phyloP scores from a whole-genome alignment of 2,888 invertebrate genomes.

The Netelia melanura region DNA sequence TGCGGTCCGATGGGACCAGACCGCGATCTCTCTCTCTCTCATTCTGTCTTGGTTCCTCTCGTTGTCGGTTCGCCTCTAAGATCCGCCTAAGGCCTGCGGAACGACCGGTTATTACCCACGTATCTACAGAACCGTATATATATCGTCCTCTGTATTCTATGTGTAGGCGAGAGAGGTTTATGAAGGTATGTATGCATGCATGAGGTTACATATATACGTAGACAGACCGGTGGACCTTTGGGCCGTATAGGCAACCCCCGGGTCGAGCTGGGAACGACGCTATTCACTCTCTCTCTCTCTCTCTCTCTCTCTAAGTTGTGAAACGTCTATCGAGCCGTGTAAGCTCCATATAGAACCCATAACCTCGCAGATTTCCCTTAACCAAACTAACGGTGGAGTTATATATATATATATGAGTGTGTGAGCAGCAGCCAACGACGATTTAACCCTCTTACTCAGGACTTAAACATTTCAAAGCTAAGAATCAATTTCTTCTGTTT shows the following conservation, averaged over 20 bases:
- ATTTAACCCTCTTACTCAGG: constrained; percentile 9
- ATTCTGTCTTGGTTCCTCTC: background rate
- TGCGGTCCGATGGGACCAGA: constrained; percentile 59
- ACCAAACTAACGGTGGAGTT: constrained; percentile 32
- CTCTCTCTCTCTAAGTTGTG: constrained; percentile 43
- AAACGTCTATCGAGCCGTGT: constrained; percentile 58
- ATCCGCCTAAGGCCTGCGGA: constrained; percentile 57
- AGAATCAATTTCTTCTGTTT: background rate
- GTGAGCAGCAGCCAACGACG: background rate
- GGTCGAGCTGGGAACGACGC: constrained; percentile 44
- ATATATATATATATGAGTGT: background rate
- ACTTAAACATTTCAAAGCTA: background rate
- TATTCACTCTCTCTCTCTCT: constrained; percentile 32
- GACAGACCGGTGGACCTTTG: background rate
- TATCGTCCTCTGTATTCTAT: constrained; percentile 12
- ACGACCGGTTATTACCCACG: constrained; percentile 66
- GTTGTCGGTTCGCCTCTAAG: constrained; percentile 57
- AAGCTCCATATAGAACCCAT: constrained; percentile 52
- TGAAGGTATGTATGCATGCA: background rate
- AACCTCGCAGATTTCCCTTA: constrained; percentile 45
- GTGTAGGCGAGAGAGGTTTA: constrained; percentile 6
- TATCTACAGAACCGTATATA: constrained; percentile 49
- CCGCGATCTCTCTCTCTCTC: constrained; percentile 1
- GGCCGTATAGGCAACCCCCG: constrained; percentile 57
- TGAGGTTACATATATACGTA: background rate